Percentiles rank a stretch among this genome's conserved stretches.
These are phyloP conservation scores for Calyptommatus sinebrachiatus DNA, from an alignment of 2,113 vertebrate species.

Conservation along the genomic window DNA sequence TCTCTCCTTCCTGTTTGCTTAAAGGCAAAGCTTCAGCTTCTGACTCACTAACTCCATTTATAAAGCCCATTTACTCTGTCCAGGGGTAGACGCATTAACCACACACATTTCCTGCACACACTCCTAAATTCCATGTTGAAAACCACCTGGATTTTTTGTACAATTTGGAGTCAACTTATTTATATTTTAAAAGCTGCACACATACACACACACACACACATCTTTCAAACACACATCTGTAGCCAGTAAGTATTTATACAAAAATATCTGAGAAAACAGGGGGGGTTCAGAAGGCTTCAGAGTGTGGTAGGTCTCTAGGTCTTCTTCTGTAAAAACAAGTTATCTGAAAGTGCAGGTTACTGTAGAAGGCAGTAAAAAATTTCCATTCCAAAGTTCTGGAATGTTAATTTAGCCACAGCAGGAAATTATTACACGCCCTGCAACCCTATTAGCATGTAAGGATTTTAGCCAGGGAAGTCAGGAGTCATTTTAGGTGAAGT, in stretches of 20 bases:
- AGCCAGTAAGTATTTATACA: background rate
- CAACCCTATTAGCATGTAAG: slow-evolving; percentile 17
- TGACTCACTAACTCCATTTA: slow-evolving; percentile 32
- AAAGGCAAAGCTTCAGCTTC: background rate
- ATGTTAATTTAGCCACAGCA: slow-evolving; percentile 37
- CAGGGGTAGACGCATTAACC: background rate
- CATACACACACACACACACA: background rate
- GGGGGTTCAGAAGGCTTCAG: background rate
- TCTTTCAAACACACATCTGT: background rate
- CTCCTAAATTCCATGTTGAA: background rate
- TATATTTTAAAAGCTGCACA: background rate
- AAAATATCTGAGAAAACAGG: background rate
- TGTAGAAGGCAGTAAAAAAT: slow-evolving; percentile 19
- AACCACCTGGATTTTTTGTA: slow-evolving; percentile 17
- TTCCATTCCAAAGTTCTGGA: slow-evolving; percentile 22
- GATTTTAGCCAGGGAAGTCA: slow-evolving; percentile 21
- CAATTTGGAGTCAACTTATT: slow-evolving; percentile 4
- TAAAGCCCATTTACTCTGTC: slow-evolving; percentile 16
- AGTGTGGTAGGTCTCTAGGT: background rate
- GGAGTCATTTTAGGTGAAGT: slow-evolving; percentile 21
- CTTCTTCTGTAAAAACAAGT: slow-evolving; percentile 12
- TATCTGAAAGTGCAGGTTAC: slow-evolving; percentile 20
- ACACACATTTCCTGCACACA: slow-evolving; percentile 10
- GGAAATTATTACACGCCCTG: slow-evolving; percentile 31
- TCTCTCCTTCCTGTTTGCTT: slow-evolving; percentile 31